Evolutionary conservation across 2,797 vertebrate genomes (phyloP), one percentile per base, ranked within the genome.

Genomic region (Anableps anableps): DNA sequence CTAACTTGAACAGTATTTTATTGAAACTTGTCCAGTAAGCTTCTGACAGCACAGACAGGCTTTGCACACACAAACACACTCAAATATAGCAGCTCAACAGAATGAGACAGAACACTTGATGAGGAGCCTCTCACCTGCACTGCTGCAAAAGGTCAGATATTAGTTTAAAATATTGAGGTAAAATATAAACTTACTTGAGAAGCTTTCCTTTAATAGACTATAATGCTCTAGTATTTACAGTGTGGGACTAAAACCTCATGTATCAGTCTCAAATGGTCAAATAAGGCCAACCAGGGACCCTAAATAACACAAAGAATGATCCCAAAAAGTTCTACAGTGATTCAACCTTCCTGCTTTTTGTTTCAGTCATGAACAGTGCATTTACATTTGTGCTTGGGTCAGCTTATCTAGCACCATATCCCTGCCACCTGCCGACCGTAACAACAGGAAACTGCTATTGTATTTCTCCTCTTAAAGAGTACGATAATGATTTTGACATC

Each of bases 51-150:
- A 55, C 79, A 91, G 83, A 85, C 86, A 55, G 45, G 64, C 81
- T 92, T 88, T 89, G 86, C 92, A 88, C 88, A 84, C 88, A 85
- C 60, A 70, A 80, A 77, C 92, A 86, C 88, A 85, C 87, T 83
- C 53, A 72, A 80, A 77, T 78, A 68, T 51, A 74, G 66, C 64
- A 26, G 38, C 80, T 26, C 73, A 79, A 82, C 36, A 45, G 50
- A 73, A 31, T 36, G 16, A 9, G 47, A 78, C 5, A 47, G 76
- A 66, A 85, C 79, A 76, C 75, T 55, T 58, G 78, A 79, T 36
- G 72, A 77, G 77, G 80, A 83, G 81, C 75, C 55, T 72, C 83
- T 91, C 80, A 78, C 68, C 80, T 66, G 84, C 41, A 47, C 79
- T 74, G 84, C 71, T 70, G 66, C 38, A 68, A 41, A 26, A 68